A percentile compares a stretch with the other conserved stretches of the same genome.
phyloP scores from a whole-genome alignment of 2,888 invertebrate genomes.

The Nomada fucata region DNA sequence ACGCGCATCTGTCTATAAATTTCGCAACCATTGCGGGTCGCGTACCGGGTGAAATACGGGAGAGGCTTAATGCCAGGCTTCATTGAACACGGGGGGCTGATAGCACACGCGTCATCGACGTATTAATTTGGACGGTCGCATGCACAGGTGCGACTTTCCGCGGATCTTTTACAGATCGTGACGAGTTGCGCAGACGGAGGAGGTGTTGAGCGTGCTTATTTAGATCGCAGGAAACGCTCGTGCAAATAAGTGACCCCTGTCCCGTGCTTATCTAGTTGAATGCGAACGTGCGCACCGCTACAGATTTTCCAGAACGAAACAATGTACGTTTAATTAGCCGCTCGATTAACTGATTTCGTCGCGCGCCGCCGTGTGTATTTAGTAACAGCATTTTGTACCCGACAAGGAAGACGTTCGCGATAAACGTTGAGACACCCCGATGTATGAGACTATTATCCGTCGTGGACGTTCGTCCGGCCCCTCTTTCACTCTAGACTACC shows the following conservation, averaged over 20 bases:
- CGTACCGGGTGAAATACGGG: constrained; percentile 33
- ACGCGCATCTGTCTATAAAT: constrained; percentile 40
- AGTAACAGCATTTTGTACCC: neutral
- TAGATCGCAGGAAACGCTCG: neutral
- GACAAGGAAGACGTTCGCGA: neutral
- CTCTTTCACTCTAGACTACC: constrained; percentile 1
- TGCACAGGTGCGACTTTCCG: constrained; percentile 57
- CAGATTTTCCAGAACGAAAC: neutral
- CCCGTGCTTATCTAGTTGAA: too few relatives aligned
- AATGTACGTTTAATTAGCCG: neutral
- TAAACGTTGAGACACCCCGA: constrained; percentile 23
- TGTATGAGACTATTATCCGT: constrained; percentile 23
- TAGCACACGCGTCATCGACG: constrained; percentile 48
- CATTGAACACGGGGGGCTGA: constrained; percentile 46
- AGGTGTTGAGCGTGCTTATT: neutral
- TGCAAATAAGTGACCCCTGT: neutral
- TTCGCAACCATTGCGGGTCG: constrained; percentile 23
- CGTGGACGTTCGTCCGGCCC: neutral
- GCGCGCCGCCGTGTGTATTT: too few relatives aligned
- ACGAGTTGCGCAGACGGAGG: constrained; percentile 26
- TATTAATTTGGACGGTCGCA: constrained; percentile 56
- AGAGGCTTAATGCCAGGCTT: constrained; percentile 45
- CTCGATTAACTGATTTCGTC: constrained; percentile 5
- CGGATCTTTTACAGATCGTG: constrained; percentile 36
- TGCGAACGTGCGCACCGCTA: too few relatives aligned